phyloP scores from a whole-genome alignment of 2,797 vertebrate species.

The Cyprinella venusta region DNA sequence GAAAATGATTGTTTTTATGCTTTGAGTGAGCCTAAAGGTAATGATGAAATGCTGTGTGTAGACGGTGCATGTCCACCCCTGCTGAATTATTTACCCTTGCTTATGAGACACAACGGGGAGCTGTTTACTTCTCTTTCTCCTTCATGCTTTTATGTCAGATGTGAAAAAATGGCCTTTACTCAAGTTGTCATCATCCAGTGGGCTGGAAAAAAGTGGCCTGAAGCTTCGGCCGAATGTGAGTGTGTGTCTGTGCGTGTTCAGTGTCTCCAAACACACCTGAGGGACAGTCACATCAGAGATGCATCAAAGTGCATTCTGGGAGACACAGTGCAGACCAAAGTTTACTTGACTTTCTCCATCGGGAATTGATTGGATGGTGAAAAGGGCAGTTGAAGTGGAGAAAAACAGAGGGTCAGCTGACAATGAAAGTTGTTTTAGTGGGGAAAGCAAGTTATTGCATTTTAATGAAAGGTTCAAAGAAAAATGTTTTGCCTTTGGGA shows the following conservation, averaged over 20 bases:
- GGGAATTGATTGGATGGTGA: not conserved
- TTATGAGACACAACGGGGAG: constrained; percentile 54
- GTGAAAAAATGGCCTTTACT: constrained; percentile 26
- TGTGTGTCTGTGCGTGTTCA: constrained; percentile 8
- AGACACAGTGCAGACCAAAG: constrained; percentile 9
- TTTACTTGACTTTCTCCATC: not conserved
- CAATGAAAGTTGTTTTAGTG: not conserved
- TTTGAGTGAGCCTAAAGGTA: constrained; percentile 15
- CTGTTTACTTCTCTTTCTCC: constrained; percentile 36
- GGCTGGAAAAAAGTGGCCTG: constrained; percentile 21
- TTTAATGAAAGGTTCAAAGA: constrained; percentile 7
- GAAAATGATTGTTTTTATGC: constrained; percentile 17
- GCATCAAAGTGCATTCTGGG: constrained; percentile 35
- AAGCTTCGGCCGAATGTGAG: not conserved
- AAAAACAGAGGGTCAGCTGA: not conserved
- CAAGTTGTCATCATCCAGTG: constrained; percentile 32
- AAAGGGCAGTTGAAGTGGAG: not conserved
- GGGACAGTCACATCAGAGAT: constrained; percentile 21
- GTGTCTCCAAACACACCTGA: constrained; percentile 15
- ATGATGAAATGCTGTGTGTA: not conserved
- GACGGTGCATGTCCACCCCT: constrained; percentile 20
- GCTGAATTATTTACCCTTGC: constrained; percentile 56
- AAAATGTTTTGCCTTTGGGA: not conserved
- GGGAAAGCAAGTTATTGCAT: not conserved
- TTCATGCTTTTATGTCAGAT: constrained; percentile 17